Conservation (phyloP, 2,797 vertebrate genomes). For the Mormyrops boulengeri region DNA sequence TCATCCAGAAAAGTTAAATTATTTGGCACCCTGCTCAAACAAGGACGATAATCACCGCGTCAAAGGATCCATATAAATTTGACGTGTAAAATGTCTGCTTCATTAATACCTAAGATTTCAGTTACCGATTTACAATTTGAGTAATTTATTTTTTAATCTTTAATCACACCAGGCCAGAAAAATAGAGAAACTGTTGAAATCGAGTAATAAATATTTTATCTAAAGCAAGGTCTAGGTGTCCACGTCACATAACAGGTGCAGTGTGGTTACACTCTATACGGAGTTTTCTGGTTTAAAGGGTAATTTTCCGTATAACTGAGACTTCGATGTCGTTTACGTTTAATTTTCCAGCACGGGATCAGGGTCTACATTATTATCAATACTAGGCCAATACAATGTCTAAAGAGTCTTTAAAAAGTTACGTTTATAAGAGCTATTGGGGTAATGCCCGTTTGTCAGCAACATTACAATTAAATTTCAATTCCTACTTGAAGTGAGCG, state of each 20-base stretch:
- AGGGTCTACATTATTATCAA: neutral
- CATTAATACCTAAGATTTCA: neutral
- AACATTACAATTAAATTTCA: neutral
- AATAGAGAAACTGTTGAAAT: neutral
- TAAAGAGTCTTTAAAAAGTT: neutral
- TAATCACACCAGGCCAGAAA: neutral
- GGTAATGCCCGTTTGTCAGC: neutral
- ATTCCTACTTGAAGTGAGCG: neutral
- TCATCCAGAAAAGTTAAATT: neutral
- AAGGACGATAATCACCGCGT: neutral
- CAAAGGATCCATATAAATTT: neutral
- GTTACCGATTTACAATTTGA: neutral
- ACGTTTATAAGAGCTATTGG: neutral
- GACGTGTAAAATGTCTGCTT: neutral
- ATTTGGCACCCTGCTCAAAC: neutral
- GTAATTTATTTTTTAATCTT: neutral
- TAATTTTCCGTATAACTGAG: neutral
- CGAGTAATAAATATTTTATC: neutral
- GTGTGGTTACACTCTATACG: neutral
- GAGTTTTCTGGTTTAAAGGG: neutral
- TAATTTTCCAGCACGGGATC: neutral
- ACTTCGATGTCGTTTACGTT: neutral
- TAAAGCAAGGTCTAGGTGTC: neutral
- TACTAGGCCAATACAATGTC: neutral
- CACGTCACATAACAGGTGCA: neutral